phyloP scores from a whole-genome alignment of 2,888 invertebrate species.

The Willowsia nigromaculata region DNA sequence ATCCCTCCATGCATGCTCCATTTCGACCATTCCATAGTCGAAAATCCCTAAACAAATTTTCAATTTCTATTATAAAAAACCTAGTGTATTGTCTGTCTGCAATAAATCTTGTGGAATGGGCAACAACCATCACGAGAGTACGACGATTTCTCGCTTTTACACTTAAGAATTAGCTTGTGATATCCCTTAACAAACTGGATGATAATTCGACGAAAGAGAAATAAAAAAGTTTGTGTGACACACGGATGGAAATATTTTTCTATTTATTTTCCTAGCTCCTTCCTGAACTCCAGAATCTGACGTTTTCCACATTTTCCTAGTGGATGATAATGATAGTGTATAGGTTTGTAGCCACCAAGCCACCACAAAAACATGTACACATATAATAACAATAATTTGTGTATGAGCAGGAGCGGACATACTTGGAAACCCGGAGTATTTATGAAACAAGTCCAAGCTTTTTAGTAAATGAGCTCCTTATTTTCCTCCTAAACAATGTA shows the following conservation, averaged over 20 bases:
- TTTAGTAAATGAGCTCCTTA: constrained; percentile 69
- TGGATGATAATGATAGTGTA: too few relatives aligned
- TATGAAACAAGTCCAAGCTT: constrained; percentile 54
- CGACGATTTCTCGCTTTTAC: constrained; percentile 1
- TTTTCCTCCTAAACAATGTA: constrained; percentile 63
- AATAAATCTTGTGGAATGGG: constrained; percentile 64
- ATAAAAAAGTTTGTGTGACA: not conserved
- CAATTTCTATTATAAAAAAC: constrained; percentile 53
- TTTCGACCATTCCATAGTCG: not conserved
- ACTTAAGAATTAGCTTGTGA: constrained; percentile 62
- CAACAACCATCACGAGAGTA: constrained; percentile 48
- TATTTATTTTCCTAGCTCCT: not conserved
- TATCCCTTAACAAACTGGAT: constrained; percentile 15
- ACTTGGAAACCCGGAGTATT: not conserved
- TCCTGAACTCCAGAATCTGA: not conserved
- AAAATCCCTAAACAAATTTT: constrained; percentile 61
- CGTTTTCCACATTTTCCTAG: too few relatives aligned
- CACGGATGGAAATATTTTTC: not conserved
- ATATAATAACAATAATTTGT: not conserved
- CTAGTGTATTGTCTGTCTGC: constrained; percentile 54
- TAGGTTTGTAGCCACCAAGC: not conserved
- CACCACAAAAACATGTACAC: not conserved
- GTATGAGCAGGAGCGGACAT: not conserved
- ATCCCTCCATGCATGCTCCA: not conserved
- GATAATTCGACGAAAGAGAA: not conserved